These are phyloP conservation scores for Holacanthella duospinosa DNA, from an alignment of 2,888 invertebrate genomes.

Conservation along the genomic window DNA sequence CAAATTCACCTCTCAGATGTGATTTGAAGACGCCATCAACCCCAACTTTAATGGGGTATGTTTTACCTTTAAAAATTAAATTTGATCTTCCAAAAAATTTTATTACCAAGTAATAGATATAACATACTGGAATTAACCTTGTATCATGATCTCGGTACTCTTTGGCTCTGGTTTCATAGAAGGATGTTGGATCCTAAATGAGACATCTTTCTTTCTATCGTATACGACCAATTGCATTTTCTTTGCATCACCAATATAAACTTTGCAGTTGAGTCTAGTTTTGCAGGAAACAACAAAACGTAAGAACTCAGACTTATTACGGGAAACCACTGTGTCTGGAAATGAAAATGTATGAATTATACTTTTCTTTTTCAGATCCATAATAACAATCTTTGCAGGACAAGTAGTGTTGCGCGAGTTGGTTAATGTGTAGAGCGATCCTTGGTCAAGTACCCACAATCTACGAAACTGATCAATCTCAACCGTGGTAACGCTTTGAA, in stretches of 20 bases:
- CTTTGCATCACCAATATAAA: not conserved
- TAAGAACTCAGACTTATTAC: not conserved
- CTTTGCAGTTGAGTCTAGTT: not conserved
- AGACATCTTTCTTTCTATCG: not conserved
- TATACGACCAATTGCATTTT: not conserved
- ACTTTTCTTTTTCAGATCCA: not conserved
- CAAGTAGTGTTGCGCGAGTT: not conserved
- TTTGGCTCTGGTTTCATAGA: too few relatives aligned
- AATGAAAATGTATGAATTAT: not conserved
- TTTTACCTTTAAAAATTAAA: too few relatives aligned
- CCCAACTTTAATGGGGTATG: too few relatives aligned
- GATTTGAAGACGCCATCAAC: too few relatives aligned
- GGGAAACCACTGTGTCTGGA: not conserved
- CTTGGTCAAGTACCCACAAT: not conserved
- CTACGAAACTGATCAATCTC: not conserved
- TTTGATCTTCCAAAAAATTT: too few relatives aligned
- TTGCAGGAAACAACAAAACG: not conserved
- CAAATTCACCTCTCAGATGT: too few relatives aligned
- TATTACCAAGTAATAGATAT: too few relatives aligned
- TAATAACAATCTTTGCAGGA: not conserved
- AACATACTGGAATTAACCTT: too few relatives aligned
- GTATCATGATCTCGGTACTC: too few relatives aligned
- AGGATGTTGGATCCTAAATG: not conserved
- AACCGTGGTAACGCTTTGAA: not conserved
- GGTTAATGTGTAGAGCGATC: not conserved